These are phyloP conservation scores for Chionoecetes opilio DNA, from an alignment of 1,140 invertebrate genomes.

Conservation along the genomic window DNA sequence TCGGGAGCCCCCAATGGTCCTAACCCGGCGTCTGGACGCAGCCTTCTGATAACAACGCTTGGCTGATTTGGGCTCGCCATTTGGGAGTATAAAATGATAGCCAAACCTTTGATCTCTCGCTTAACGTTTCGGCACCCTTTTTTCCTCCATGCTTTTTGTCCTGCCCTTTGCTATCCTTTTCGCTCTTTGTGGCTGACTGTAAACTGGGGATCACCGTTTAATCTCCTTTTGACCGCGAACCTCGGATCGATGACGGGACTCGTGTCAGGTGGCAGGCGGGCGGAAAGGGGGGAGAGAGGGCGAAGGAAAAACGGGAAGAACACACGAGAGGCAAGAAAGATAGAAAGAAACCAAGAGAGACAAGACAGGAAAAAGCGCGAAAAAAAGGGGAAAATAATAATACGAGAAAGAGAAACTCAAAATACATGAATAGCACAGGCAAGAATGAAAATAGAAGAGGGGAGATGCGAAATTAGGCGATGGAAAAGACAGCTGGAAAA, in stretches of 20 bases:
- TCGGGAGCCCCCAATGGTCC: too few relatives aligned
- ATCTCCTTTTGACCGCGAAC: background rate
- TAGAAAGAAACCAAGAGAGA: background rate
- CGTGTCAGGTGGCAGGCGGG: slow-evolving; percentile 9
- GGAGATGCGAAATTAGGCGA: background rate
- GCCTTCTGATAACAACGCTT: slow-evolving; percentile 16
- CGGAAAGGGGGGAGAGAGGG: background rate
- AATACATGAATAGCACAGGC: background rate
- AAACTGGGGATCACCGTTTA: background rate
- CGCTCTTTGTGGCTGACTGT: slow-evolving; percentile 1
- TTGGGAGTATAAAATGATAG: background rate
- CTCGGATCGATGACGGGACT: slow-evolving; percentile 12
- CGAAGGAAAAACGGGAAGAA: background rate
- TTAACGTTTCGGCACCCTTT: background rate
- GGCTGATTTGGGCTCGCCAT: background rate
- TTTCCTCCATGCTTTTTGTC: background rate
- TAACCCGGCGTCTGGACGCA: background rate
- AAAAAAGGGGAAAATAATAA: background rate
- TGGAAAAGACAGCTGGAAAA: too few relatives aligned
- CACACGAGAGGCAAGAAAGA: background rate
- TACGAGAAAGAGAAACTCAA: background rate
- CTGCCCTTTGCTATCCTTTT: background rate
- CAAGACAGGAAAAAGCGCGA: background rate
- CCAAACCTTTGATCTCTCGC: background rate
- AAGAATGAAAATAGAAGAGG: background rate